Percentiles rank a stretch among this genome's conserved stretches.
These are phyloP conservation scores for Anguilla anguilla DNA, from an alignment of 2,797 vertebrate genomes.

Conservation along the genomic window DNA sequence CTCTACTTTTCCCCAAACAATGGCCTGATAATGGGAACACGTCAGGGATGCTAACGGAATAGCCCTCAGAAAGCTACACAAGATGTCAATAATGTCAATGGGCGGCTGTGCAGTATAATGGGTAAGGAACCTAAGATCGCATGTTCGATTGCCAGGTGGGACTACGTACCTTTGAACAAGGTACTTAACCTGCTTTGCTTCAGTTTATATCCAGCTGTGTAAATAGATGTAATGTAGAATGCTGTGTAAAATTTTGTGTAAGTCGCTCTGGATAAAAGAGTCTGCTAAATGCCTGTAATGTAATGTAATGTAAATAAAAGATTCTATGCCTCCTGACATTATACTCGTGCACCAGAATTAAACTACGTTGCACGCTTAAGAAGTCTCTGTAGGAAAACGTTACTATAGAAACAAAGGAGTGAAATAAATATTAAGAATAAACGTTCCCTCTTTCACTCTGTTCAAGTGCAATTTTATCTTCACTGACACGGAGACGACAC, in stretches of 20 bases:
- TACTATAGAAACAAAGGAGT: conserved; percentile 53
- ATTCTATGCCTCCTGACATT: background rate
- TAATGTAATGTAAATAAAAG: background rate
- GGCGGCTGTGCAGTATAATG: no score
- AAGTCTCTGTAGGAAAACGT: conserved; percentile 39
- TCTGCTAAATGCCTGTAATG: no score
- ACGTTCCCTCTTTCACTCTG: background rate
- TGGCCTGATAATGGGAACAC: background rate
- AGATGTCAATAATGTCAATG: background rate
- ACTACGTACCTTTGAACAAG: no score
- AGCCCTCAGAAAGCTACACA: background rate
- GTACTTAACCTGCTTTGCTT: no score
- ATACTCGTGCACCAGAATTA: background rate
- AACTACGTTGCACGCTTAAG: conserved; percentile 24
- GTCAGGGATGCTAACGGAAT: background rate
- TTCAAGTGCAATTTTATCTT: conserved; percentile 31
- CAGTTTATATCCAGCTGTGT: no score
- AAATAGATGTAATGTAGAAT: no score
- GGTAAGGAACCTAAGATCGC: no score
- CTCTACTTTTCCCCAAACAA: background rate
- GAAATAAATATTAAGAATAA: conserved; percentile 39
- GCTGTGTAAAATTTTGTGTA: no score
- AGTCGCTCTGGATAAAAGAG: no score
- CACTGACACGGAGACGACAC: background rate
- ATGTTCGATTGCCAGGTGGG: no score